Percentiles rank a stretch among this genome's conserved stretches.
These are phyloP conservation scores for Corydoras sp. DNA, from an alignment of 2,113 vertebrate species.

Conservation along the genomic window DNA sequence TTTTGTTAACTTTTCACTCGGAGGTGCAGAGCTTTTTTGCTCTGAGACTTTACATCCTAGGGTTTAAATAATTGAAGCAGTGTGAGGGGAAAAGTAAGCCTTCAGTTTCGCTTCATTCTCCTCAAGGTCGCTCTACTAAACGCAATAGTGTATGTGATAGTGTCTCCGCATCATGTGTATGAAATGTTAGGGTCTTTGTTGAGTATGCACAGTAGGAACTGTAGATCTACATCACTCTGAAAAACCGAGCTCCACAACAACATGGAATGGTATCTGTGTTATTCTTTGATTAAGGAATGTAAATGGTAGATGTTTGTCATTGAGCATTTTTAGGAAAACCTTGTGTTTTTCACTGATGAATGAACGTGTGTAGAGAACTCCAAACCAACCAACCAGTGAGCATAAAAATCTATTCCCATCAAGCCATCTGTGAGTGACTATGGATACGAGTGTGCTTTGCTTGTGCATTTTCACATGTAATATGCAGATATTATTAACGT, in stretches of 20 bases:
- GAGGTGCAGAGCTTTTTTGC: constrained; percentile 6
- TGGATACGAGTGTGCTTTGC: not conserved
- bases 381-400: constrained; percentile 9
- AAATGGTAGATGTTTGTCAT: constrained; percentile 18
- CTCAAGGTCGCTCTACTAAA: constrained; percentile 15
- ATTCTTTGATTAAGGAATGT: constrained; percentile 13
- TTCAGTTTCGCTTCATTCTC: not conserved
- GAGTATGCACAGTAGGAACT: constrained; percentile 5
- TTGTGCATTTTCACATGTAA: constrained; percentile 21
- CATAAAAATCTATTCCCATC: constrained; percentile 5
- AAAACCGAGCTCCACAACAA: constrained; percentile 2
- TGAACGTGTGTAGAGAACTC: constrained; percentile 10
- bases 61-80: too few species aligned
- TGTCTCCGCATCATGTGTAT: constrained; percentile 19
- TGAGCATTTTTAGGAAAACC: constrained; percentile 12
- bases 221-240: constrained; percentile 21
- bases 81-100: too few species aligned
- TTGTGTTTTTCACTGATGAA: not conserved
- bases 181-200: constrained; percentile 12
- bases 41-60: not conserved
- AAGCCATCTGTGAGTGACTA: constrained; percentile 23
- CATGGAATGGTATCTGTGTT: constrained; percentile 25
- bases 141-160: constrained; percentile 16
- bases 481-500: constrained; percentile 29
- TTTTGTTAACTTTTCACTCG: not conserved